A percentile compares a stretch with the other conserved stretches of the same genome.
Evolutionary conservation across 2,888 invertebrate genomes (phyloP).

Genomic region (Cordilura impudica): DNA sequence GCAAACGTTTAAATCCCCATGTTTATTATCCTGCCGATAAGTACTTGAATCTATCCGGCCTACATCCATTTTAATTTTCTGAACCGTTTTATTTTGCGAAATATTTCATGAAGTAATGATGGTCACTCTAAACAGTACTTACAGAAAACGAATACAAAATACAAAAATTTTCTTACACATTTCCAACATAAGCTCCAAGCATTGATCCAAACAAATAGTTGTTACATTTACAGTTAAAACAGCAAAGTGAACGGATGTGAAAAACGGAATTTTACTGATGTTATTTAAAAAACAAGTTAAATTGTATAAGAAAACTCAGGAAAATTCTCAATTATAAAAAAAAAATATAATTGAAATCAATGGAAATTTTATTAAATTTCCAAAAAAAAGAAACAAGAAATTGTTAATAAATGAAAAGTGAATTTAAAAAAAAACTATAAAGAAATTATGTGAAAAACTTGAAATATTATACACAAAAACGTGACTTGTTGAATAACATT

Average conservation of each 20-base stretch:
- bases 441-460: neutral
- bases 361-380: conserved; percentile 9
- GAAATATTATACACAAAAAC: conserved; percentile 33
- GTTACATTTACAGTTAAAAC: conserved; percentile 65
- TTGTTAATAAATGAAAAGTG: neutral
- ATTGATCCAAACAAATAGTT: conserved; percentile 10
- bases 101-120: too few relatives aligned
- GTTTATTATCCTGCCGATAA: too few relatives aligned
- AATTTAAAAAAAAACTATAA: neutral
- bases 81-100: too few relatives aligned
- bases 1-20: too few relatives aligned
- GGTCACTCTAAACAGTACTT: too few relatives aligned
- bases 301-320: conserved; percentile 2
- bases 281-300: neutral
- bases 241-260: conserved; percentile 66
- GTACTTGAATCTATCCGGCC: too few relatives aligned
- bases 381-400: conserved; percentile 2
- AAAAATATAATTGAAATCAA: neutral
- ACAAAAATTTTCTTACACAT: too few relatives aligned
- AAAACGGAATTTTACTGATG: conserved; percentile 9
- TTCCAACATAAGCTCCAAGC: conserved; percentile 5
- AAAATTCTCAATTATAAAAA: neutral
- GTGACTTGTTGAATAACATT: conserved; percentile 57
- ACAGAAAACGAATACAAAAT: too few relatives aligned
- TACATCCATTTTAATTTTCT: too few relatives aligned